Conservation (phyloP, 2,797 vertebrate genomes). For the Enteromius thamalakanensis region DNA sequence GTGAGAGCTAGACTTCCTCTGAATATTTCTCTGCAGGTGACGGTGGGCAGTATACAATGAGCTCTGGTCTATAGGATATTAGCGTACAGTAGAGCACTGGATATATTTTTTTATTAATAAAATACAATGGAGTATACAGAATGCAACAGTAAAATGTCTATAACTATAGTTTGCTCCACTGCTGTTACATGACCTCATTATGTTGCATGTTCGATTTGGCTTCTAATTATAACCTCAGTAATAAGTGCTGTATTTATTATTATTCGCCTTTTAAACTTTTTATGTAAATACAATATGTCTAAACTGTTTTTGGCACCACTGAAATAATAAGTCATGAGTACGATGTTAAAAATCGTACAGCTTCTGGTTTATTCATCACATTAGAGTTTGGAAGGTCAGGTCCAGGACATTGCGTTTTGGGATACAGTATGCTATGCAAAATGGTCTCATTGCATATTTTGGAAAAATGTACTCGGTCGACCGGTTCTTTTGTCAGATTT, state of each 20-base stretch:
- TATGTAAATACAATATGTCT: background rate
- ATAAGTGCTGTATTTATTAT: background rate
- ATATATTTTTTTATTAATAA: background rate
- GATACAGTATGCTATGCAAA: background rate
- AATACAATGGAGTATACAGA: background rate
- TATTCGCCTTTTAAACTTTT: background rate
- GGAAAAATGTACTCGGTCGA: background rate
- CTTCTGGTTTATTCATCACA: background rate
- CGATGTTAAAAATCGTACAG: background rate
- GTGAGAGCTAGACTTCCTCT: slow-evolving; percentile 49
- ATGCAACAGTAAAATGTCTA: background rate
- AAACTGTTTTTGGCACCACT: slow-evolving; percentile 1
- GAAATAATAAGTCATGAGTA: background rate
- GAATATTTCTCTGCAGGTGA: slow-evolving; percentile 41
- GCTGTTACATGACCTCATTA: background rate
- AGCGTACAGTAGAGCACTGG: background rate
- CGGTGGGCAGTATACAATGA: slow-evolving; percentile 9
- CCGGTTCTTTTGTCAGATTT: background rate
- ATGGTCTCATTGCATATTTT: slow-evolving; percentile 9
- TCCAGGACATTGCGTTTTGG: background rate
- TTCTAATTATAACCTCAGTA: background rate
- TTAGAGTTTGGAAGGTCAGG: background rate
- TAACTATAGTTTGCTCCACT: background rate
- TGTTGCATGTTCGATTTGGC: background rate
- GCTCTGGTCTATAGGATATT: background rate